Conservation (phyloP, 2,888 invertebrate species). For the Bugula neritina region DNA sequence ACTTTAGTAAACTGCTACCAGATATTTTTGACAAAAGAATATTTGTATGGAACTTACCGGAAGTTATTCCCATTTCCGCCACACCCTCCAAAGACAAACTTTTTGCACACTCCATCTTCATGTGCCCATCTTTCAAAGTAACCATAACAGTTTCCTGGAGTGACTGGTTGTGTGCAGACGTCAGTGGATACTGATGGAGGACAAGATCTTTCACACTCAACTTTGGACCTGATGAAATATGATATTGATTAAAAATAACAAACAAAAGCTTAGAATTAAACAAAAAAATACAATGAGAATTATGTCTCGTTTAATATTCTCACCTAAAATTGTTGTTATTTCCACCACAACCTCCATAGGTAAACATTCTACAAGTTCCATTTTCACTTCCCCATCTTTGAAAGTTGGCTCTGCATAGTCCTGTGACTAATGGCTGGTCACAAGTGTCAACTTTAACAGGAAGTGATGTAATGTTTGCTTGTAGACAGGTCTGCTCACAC, state of each 20-base stretch:
- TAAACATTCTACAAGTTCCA: background rate
- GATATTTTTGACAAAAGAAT: no score
- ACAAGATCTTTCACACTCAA: background rate
- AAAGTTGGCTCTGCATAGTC: background rate
- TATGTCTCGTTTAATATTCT: no score
- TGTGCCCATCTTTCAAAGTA: background rate
- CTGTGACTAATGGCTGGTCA: background rate
- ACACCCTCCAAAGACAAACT: background rate
- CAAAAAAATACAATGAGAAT: background rate
- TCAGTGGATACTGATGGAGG: background rate
- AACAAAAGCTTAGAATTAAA: background rate
- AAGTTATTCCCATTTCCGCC: background rate
- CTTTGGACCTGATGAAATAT: background rate
- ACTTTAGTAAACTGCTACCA: no score
- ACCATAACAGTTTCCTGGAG: background rate
- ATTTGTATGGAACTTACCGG: background rate
- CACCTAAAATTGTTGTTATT: background rate
- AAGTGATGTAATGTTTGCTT: background rate
- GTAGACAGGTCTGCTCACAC: background rate
- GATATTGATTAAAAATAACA: background rate
- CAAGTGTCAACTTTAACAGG: background rate
- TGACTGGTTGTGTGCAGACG: background rate
- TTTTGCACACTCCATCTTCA: background rate
- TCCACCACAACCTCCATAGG: background rate
- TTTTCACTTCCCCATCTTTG: background rate